Evolutionary conservation across 1,140 invertebrate species (phyloP).

Genomic region (Acyrthosiphon pisum): DNA sequence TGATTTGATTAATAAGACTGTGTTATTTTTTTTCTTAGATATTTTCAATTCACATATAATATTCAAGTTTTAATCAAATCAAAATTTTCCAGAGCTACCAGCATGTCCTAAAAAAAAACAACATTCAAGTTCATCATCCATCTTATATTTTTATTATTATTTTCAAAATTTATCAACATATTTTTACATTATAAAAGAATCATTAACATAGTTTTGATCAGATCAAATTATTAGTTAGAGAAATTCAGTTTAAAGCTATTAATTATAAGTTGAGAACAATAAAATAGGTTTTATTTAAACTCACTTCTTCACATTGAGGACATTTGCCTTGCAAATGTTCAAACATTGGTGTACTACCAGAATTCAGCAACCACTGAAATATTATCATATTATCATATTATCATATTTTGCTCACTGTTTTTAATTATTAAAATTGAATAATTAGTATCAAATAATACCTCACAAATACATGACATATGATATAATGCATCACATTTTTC

Average conservation of each 20-base stretch:
- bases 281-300: not conserved
- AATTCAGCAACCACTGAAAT: constrained; percentile 46
- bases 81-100: constrained; percentile 47
- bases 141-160: not conserved
- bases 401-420: not conserved
- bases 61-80: constrained; percentile 8
- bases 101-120: not conserved
- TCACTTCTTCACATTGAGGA: constrained; percentile 50
- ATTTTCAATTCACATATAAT: not conserved
- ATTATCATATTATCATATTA: not conserved
- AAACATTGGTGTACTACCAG: constrained; percentile 45
- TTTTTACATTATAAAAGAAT: not conserved
- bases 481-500: constrained; percentile 40
- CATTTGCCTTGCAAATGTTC: constrained; percentile 48
- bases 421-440: not conserved
- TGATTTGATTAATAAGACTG: not conserved
- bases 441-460: not conserved
- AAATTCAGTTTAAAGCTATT: not conserved
- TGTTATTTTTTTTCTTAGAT: not conserved
- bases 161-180: not conserved
- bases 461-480: constrained; percentile 52
- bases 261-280: not conserved
- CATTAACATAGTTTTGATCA: not conserved
- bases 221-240: not conserved
- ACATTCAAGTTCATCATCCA: not conserved